Conservation (phyloP, 1,140 invertebrate genomes). For the Bombus confusus region DNA sequence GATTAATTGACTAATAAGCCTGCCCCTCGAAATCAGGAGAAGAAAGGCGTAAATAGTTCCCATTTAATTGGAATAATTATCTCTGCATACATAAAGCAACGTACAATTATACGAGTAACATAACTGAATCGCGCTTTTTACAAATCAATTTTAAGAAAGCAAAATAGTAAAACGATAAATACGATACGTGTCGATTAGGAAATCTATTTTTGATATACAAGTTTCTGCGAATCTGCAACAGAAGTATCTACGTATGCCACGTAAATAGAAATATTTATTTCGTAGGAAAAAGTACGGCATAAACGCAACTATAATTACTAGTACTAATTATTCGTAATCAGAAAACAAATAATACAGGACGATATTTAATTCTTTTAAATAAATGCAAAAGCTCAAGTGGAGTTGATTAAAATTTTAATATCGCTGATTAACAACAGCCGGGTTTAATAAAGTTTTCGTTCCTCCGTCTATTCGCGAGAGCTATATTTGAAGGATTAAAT, state of each 20-base stretch:
- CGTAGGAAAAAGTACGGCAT: too few species aligned
- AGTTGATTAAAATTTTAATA: not conserved
- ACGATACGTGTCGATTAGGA: too few species aligned
- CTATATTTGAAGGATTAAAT: too few species aligned
- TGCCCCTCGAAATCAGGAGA: not conserved
- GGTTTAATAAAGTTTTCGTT: too few species aligned
- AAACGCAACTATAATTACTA: not conserved
- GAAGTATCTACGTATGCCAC: too few species aligned
- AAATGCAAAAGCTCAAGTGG: too few species aligned
- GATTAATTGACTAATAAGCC: slow-evolving; percentile 3
- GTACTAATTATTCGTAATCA: not conserved
- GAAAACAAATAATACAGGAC: not conserved
- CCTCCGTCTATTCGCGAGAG: too few species aligned
- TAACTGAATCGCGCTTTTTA: not conserved
- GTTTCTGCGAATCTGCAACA: too few species aligned
- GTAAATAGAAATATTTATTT: too few species aligned
- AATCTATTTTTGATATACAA: too few species aligned
- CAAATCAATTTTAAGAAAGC: not conserved
- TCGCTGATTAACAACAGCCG: not conserved
- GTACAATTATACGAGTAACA: not conserved
- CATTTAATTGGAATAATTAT: not conserved
- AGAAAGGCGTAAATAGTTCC: not conserved
- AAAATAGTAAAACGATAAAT: too few species aligned
- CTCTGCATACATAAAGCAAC: not conserved
- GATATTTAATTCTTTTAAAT: not conserved